Base-by-base conservation (phyloP, 2,113 vertebrate species). In the Istiophorus platypterus region DNA sequence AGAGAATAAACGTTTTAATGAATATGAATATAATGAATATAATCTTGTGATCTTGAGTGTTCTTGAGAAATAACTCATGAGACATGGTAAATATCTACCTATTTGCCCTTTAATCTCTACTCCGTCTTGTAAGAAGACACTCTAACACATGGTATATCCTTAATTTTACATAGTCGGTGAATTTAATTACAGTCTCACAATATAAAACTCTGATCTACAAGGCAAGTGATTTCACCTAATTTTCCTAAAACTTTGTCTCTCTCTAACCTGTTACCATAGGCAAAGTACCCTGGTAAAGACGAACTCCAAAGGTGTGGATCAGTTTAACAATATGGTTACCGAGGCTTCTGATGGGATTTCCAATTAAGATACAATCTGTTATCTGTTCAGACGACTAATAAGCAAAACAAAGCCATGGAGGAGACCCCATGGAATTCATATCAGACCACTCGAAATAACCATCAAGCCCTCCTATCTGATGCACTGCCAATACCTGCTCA, bases 281-380 rank as follows among this genome's bases (percentile, higher is more conserved):
- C 34, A 42, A 49, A 78, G 41, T 17, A 71, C 45, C 73, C 52
- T 17, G 47, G 37, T 58, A 76, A 76, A 85, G 59, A 76, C 57
- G 62, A 75, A 78, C 69, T 63, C 85, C 54, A 54, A 89, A 91
- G 81, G 88, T 90, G 85, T 83, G 77, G 74, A 91, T 92, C 70
- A 85, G 92, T 93, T 93, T 92, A 88, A 88, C 87, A 91, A 84
- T 91, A 84, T 86, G 89, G 90, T 92, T 88, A 84, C 42, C 41
- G 73, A 91, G 86, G 86, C 84, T 92, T 92, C 91, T 92, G 90
- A 52, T 91, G 92, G 93, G 91, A 93, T 91, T 94, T 93, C 90
- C 89, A 94, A 95, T 95, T 95, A 95, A 94, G 92, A 94, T 92
- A 73, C 91, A 92, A 94, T 94, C 93, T 93, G 92, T 89, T 94